Evolutionary conservation across 2,797 vertebrate species (phyloP).

Genomic region (Neopelma chrysocephalum): DNA sequence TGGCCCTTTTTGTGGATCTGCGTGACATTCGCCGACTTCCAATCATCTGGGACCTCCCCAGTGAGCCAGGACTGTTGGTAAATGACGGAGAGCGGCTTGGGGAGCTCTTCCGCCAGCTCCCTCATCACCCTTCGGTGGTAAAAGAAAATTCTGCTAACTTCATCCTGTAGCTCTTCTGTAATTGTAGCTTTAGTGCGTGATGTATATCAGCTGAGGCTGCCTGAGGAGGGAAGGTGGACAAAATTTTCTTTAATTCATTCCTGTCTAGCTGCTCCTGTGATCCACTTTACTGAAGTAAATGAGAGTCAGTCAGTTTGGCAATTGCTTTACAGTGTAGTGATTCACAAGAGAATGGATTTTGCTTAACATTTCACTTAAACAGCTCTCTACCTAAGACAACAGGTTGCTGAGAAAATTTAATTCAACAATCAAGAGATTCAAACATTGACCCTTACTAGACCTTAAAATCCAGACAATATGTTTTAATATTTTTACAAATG

Average conservation of each 20-base stretch:
- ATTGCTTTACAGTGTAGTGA: background rate
- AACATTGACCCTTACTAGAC: conserved; percentile 22
- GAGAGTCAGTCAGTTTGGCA: background rate
- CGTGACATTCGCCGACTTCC: too few relatives aligned
- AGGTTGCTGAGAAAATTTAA: conserved; percentile 31
- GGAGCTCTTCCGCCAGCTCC: too few relatives aligned
- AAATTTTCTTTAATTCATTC: background rate
- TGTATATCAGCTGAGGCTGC: background rate
- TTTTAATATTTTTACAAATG: conserved; percentile 30
- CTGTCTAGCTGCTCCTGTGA: background rate
- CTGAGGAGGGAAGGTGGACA: background rate
- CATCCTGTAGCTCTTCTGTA: background rate
- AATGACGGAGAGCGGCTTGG: too few relatives aligned
- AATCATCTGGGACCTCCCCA: too few relatives aligned
- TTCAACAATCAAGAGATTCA: conserved; percentile 50
- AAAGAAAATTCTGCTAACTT: background rate
- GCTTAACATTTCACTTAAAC: conserved; percentile 17
- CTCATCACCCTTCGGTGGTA: background rate
- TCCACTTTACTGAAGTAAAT: background rate
- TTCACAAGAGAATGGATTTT: conserved; percentile 37
- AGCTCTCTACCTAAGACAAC: background rate
- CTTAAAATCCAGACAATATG: background rate
- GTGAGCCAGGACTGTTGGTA: too few relatives aligned
- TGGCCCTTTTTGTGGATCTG: too few relatives aligned
- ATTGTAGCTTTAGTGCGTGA: background rate